phyloP scores from a whole-genome alignment of 2,888 invertebrate species.

The Odontocerum albicorne region DNA sequence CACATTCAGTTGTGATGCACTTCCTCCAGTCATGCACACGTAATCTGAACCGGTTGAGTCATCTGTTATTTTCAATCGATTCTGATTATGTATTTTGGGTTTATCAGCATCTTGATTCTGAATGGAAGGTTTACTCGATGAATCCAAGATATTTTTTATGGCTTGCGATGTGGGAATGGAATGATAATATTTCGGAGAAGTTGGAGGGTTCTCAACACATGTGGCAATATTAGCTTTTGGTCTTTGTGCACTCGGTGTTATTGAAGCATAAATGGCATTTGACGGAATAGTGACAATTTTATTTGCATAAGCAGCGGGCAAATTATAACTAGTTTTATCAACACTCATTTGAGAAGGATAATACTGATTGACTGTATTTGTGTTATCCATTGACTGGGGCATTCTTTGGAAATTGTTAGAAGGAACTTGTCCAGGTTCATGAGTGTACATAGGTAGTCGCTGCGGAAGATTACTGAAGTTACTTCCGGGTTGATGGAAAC shows the following conservation, averaged over 20 bases:
- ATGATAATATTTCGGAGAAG: constrained; percentile 59
- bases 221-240: constrained; percentile 58
- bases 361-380: constrained; percentile 22
- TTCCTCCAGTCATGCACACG: constrained; percentile 81
- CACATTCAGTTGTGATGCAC: constrained; percentile 50
- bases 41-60: constrained; percentile 80
- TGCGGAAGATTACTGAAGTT: not conserved
- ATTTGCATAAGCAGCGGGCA: constrained; percentile 48
- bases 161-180: constrained; percentile 56
- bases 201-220: constrained; percentile 56
- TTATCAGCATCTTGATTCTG: constrained; percentile 5
- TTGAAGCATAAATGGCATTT: constrained; percentile 57
- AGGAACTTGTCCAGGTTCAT: not conserved
- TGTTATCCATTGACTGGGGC: constrained; percentile 19
- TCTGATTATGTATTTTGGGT: constrained; percentile 28
- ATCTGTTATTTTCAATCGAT: constrained; percentile 60
- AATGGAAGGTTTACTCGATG: constrained; percentile 41
- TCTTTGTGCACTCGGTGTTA: constrained; percentile 57
- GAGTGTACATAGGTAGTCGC: not conserved
- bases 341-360: constrained; percentile 4
- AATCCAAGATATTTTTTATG: constrained; percentile 42
- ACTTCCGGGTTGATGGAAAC: not conserved
- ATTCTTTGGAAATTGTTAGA: constrained; percentile 12
- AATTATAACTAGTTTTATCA: constrained; percentile 32
- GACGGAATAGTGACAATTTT: constrained; percentile 54